Conservation (phyloP, 2,888 invertebrate species). For the Chaetoderma sp. region DNA sequence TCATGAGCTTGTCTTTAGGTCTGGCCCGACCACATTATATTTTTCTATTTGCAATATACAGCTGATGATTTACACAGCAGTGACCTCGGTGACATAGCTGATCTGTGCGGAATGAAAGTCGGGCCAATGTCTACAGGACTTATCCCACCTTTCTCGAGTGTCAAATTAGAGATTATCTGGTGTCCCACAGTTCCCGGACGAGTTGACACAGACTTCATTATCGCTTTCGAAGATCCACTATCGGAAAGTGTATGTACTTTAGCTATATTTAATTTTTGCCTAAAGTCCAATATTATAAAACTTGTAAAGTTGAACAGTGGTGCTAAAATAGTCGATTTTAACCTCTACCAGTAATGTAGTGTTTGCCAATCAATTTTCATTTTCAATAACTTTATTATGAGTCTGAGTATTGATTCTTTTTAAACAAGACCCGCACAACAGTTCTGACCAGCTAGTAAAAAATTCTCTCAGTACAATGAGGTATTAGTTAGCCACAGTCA, state of each 20-base stretch:
- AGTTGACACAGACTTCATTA: constrained; percentile 62
- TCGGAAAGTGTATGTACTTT: constrained; percentile 59
- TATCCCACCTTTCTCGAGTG: constrained; percentile 63
- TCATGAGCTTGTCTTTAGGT: too few species aligned
- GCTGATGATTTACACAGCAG: constrained; percentile 46
- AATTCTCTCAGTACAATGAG: too few species aligned
- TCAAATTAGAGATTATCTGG: constrained; percentile 66
- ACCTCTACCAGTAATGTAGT: neutral
- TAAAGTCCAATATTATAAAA: neutral
- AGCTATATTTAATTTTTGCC: neutral
- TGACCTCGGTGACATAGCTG: constrained; percentile 52
- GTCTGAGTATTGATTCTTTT: too few species aligned
- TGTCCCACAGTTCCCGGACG: constrained; percentile 65
- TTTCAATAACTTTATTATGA: too few species aligned
- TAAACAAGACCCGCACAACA: too few species aligned
- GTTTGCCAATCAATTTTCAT: neutral
- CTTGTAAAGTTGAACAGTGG: neutral
- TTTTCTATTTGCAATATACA: neutral
- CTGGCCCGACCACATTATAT: neutral
- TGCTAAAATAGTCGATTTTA: neutral
- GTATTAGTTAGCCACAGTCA: too few species aligned
- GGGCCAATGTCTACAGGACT: constrained; percentile 52
- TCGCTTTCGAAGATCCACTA: constrained; percentile 62
- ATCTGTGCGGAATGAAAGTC: constrained; percentile 61
- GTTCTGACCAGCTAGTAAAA: too few species aligned